Evolutionary conservation across 2,113 vertebrate genomes (phyloP).

Genomic region (Chauna torquata): DNA sequence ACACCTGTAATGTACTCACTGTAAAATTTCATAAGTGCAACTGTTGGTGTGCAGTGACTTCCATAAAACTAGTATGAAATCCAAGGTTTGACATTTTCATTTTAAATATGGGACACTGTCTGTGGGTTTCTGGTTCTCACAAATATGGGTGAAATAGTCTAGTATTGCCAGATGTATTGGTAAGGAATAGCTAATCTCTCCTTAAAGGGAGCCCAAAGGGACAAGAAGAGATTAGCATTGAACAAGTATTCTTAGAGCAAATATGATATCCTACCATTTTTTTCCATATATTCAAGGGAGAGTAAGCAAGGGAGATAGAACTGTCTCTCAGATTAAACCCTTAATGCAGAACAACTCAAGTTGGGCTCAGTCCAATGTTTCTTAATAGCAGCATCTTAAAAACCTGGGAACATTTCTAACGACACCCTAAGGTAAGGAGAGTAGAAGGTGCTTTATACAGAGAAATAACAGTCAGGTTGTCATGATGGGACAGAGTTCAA

Average conservation of each 20-base stretch:
- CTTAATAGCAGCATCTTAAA: neutral
- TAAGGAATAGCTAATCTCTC: neutral
- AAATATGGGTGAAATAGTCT: constrained; percentile 16
- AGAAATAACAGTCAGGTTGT: neutral
- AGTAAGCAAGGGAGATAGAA: neutral
- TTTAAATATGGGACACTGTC: constrained; percentile 44
- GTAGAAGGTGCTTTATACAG: neutral
- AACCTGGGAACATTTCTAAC: neutral
- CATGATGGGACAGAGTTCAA: neutral
- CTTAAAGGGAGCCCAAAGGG: neutral
- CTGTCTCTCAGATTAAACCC: neutral
- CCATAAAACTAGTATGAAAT: constrained; percentile 63
- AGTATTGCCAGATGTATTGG: constrained; percentile 41
- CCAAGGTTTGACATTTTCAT: constrained; percentile 52
- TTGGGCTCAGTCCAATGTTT: neutral
- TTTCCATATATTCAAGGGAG: neutral
- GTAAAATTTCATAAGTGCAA: constrained; percentile 58
- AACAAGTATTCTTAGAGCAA: neutral
- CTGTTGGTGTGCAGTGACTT: constrained; percentile 40
- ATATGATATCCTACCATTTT: neutral
- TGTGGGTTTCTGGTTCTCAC: neutral
- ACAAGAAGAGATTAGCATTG: neutral
- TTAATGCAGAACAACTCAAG: neutral
- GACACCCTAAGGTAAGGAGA: neutral
- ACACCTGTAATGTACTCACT: constrained; percentile 38